Evolutionary conservation across 1,140 invertebrate genomes (phyloP).

Genomic region (Drosophila sucinea): DNA sequence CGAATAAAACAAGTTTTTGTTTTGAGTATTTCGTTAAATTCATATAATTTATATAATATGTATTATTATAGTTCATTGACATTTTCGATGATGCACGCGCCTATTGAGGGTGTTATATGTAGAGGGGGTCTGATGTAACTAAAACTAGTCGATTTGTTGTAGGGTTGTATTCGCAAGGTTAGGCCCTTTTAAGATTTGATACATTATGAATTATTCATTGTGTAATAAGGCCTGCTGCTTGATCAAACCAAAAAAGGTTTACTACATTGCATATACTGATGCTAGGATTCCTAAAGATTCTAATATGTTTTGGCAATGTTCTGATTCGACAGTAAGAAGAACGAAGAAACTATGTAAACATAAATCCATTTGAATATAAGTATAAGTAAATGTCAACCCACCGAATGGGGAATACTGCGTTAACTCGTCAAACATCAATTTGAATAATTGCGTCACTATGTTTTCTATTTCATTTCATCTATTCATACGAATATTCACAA

Average conservation of each 20-base stretch:
- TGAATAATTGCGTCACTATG: neutral
- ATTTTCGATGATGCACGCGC: neutral
- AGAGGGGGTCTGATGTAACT: neutral
- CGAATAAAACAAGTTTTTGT: constrained; percentile 1
- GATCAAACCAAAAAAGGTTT: too few species aligned
- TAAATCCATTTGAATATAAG: too few species aligned
- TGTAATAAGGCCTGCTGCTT: too few species aligned
- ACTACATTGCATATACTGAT: too few species aligned
- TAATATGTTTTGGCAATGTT: too few species aligned
- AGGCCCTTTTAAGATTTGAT: neutral
- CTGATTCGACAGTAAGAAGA: too few species aligned
- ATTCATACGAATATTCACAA: neutral
- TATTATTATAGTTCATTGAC: constrained; percentile 9
- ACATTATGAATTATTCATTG: neutral
- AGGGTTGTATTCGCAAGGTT: neutral
- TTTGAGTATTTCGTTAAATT: neutral
- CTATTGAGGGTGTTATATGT: neutral
- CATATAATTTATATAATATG: constrained; percentile 7
- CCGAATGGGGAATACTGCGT: neutral
- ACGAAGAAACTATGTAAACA: too few species aligned
- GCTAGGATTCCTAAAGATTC: too few species aligned
- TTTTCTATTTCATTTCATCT: constrained; percentile 2
- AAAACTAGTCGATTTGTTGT: neutral
- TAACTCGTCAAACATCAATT: neutral
- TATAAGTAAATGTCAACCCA: too few species aligned